Conservation (phyloP, 2,797 vertebrate species). For the Labeo calbasu region DNA sequence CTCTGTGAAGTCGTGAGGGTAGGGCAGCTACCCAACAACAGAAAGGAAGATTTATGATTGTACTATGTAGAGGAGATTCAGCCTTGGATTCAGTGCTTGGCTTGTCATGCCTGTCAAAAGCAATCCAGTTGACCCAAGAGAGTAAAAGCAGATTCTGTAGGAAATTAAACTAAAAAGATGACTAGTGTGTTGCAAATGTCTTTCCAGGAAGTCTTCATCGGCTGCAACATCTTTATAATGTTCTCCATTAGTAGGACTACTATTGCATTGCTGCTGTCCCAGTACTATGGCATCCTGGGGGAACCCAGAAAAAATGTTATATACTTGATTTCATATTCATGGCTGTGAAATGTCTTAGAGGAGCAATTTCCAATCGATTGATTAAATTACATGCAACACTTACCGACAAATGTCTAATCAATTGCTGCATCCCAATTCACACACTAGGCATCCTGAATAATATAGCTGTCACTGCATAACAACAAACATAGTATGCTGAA, state of each 20-base stretch:
- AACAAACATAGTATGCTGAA: neutral
- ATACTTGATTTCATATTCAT: neutral
- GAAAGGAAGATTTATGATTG: constrained; percentile 43
- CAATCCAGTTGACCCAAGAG: neutral
- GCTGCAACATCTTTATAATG: neutral
- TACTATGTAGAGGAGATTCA: neutral
- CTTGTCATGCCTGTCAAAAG: constrained; percentile 24
- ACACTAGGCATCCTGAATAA: neutral
- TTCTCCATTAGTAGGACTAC: neutral
- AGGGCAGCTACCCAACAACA: constrained; percentile 7
- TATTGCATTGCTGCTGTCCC: neutral
- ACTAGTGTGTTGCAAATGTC: neutral
- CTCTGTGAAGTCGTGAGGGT: neutral
- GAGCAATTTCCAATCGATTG: neutral
- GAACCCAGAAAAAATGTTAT: neutral
- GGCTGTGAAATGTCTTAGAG: neutral
- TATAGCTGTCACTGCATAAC: neutral
- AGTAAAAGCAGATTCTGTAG: constrained; percentile 12
- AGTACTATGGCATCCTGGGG: neutral
- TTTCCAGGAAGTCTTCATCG: neutral
- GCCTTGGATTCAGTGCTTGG: constrained; percentile 12
- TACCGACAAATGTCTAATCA: neutral
- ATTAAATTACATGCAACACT: constrained; percentile 14
- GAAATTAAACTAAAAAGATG: constrained; percentile 2
- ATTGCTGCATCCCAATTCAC: neutral